A percentile compares a stretch with the other conserved stretches of the same genome.
Evolutionary conservation across 2,113 vertebrate genomes (phyloP).

Genomic region (Sinocyclocheilus grahami): DNA sequence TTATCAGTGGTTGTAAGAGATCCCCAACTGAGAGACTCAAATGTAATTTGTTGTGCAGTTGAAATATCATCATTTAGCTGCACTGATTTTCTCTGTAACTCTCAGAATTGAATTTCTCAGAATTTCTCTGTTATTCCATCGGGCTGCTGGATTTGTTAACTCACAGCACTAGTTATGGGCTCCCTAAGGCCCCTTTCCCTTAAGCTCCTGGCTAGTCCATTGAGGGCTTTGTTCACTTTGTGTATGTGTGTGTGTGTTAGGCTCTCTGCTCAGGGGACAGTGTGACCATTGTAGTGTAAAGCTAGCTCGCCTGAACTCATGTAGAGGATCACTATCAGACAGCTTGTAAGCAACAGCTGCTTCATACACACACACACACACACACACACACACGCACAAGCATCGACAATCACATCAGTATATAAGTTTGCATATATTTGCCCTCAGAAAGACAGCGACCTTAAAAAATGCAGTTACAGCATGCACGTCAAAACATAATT

Average conservation of each 20-base stretch:
- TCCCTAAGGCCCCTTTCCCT: constrained; percentile 6
- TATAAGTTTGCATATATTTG: background rate
- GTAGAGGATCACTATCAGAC: constrained; percentile 37
- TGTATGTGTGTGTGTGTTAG: constrained; percentile 15
- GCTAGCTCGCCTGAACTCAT: background rate
- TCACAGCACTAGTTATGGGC: background rate
- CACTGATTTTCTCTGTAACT: background rate
- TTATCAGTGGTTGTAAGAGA: background rate
- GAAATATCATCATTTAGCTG: background rate
- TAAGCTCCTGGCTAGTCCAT: constrained; percentile 34
- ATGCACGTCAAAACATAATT: background rate
- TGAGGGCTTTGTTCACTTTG: constrained; percentile 23
- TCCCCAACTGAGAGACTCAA: background rate
- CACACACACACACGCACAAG: background rate
- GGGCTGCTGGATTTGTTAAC: background rate
- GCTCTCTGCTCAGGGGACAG: constrained; percentile 16
- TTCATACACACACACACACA: constrained; percentile 5
- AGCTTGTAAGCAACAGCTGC: constrained; percentile 27
- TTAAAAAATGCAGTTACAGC: constrained; percentile 32
- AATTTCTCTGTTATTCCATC: constrained; percentile 16
- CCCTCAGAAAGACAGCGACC: background rate
- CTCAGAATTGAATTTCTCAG: constrained; percentile 8
- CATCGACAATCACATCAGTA: background rate
- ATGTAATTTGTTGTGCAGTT: background rate
- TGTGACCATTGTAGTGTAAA: constrained; percentile 27